phyloP scores from a whole-genome alignment of 2,113 vertebrate genomes.

The Nothoprocta perdicaria region DNA sequence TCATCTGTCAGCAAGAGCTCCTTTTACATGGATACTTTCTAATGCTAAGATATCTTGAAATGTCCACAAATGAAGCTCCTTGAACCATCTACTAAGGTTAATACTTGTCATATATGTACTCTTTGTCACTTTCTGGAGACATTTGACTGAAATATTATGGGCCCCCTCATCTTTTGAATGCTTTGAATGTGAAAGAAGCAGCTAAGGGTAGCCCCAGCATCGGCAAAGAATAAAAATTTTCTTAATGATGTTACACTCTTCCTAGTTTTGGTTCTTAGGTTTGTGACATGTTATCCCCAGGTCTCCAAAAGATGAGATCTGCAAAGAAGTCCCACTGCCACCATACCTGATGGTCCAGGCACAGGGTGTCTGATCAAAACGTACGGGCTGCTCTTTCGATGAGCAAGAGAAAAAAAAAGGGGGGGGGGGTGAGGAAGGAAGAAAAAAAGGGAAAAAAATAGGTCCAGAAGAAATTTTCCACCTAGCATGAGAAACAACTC shows the following conservation, averaged over 20 bases:
- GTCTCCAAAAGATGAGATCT: not conserved
- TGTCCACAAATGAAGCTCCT: not conserved
- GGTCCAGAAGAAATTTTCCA: too few relatives aligned
- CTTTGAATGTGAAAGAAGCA: not conserved
- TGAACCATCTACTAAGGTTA: not conserved
- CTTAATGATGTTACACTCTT: not conserved
- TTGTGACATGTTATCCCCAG: not conserved
- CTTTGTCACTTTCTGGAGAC: not conserved
- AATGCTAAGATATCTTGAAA: not conserved
- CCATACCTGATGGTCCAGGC: not conserved
- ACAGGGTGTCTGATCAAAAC: not conserved
- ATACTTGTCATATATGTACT: not conserved
- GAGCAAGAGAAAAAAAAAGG: not conserved
- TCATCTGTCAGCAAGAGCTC: not conserved
- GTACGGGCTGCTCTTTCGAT: not conserved
- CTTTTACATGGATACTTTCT: not conserved
- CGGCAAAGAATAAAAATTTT: not conserved
- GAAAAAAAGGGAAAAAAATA: too few relatives aligned
- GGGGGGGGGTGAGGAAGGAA: too few relatives aligned
- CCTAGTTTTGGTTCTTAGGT: not conserved
- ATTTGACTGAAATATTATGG: not conserved
- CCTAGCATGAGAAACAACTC: too few relatives aligned
- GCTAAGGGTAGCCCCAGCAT: not conserved
- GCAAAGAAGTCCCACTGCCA: not conserved
- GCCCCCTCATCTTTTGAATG: not conserved